Conservation (phyloP, 1,140 invertebrate genomes). For the Drosophila murphyi region DNA sequence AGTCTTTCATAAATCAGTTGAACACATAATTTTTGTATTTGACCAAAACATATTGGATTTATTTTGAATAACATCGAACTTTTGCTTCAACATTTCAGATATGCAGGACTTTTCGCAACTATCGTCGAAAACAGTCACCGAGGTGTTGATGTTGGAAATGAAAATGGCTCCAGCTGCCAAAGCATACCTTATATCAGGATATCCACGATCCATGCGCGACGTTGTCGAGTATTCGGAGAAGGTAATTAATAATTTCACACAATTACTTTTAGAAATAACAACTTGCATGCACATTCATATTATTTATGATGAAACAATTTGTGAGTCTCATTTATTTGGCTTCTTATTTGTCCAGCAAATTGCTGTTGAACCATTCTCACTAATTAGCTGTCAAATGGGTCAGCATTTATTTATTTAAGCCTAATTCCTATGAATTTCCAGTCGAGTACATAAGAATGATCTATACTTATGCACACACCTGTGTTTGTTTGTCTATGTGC, state of each 20-base stretch:
- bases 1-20: too few species aligned
- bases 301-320: conserved; percentile 54
- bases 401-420: conserved; percentile 51
- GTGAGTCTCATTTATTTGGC: conserved; percentile 26
- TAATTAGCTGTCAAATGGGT: conserved; percentile 71
- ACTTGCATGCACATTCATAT: not conserved
- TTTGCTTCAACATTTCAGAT: conserved; percentile 85
- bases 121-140: conserved; percentile 93
- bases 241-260: conserved; percentile 85
- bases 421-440: conserved; percentile 66
- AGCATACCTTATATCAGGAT: conserved; percentile 97
- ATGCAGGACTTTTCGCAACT: conserved; percentile 93
- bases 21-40: not conserved
- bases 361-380: conserved; percentile 64
- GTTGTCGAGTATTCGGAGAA: conserved; percentile 96
- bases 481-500: not conserved
- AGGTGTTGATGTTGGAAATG: conserved; percentile 96
- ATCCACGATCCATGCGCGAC: conserved; percentile 96
- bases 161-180: conserved; percentile 95
- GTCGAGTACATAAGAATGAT: conserved; percentile 14
- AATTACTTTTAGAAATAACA: conserved; percentile 3
- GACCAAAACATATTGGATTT: not conserved
- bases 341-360: conserved; percentile 60
- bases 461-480: conserved; percentile 1
- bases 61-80: not conserved